Evolutionary conservation across 2,113 vertebrate genomes (phyloP), one percentile per base, ranked within the genome.

Genomic region (Petroica traversi): DNA sequence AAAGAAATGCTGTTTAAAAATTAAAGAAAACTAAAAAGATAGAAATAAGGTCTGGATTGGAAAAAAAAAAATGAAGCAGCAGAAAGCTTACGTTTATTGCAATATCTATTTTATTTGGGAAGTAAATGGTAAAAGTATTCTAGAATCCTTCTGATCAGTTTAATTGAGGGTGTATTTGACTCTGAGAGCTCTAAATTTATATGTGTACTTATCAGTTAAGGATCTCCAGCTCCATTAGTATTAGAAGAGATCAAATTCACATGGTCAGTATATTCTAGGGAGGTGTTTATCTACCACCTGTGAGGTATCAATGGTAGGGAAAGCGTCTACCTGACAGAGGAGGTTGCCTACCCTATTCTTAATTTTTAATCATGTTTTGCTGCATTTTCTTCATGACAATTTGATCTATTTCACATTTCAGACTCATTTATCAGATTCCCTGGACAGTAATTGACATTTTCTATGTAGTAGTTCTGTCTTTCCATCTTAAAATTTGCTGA

Each of bases 371-470:
- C 54, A 66, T n/a, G 4, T 62, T 91, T 93, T 54, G 4, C 9
- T 83, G 43, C 15, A 5, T 69, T 80, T 86, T 40, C 45, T 61
- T 83, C 14, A 61, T 26, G 33, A 43, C 2, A 76, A 58, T 88
- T 85, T 76, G 28, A 79, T 69, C 11, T 57, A 7, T 64, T 85
- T 73, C 8, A 1, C 17, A 61, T 54, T 96, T 92, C 28, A 73
- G 38, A 54, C 26, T 88, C 4, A 34, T 86, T 64, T 83, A 29
- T 73, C 46, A 81, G 41, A 69, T 66, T 84, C 46, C 41, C 76
- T 69, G 34, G 33, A 46, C 38, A 86, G 9, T 61, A 89, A 88
- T 71, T 81, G 80, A 86, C 46, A 91, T 77, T 94, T 89, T 77
- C 41, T 34, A 33, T 77, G 26, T 14, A 76, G 49, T 41, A 64